Percentiles rank a stretch among this genome's conserved stretches.
phyloP scores from a whole-genome alignment of 2,888 invertebrate species.

The Sericinus montela region DNA sequence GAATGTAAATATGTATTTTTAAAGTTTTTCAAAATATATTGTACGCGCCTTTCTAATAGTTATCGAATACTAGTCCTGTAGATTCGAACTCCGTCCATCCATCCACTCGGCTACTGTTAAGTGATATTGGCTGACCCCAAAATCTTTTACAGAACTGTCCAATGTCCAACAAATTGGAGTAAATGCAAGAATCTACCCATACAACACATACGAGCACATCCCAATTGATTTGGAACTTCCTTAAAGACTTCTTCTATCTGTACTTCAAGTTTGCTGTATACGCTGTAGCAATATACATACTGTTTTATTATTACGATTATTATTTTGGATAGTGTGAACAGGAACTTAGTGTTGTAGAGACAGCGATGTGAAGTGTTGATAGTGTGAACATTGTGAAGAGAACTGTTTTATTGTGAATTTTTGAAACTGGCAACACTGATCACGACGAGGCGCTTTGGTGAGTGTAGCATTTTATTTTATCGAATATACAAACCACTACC shows the following conservation, averaged over 20 bases:
- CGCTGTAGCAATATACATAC: constrained; percentile 54
- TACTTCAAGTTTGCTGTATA: constrained; percentile 65
- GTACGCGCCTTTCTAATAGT: too few relatives aligned
- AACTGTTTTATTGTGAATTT: not conserved
- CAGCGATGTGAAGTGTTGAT: constrained; percentile 51
- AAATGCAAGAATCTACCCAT: constrained; percentile 40
- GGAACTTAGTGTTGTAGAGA: constrained; percentile 29
- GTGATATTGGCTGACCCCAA: not conserved
- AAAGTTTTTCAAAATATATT: too few relatives aligned
- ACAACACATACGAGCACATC: constrained; percentile 32
- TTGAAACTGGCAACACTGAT: not conserved
- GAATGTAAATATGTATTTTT: too few relatives aligned
- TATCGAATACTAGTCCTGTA: too few relatives aligned
- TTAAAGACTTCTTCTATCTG: constrained; percentile 57
- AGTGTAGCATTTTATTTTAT: constrained; percentile 4
- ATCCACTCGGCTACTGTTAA: too few relatives aligned
- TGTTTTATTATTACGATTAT: constrained; percentile 66
- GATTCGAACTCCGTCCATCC: too few relatives aligned
- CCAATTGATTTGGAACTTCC: constrained; percentile 37
- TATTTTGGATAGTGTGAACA: constrained; percentile 47
- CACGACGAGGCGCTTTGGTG: constrained; percentile 7
- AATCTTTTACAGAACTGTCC: constrained; percentile 7
- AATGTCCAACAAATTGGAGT: constrained; percentile 20
- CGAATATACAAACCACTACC: too few relatives aligned
- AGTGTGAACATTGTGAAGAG: constrained; percentile 21